Conservation (phyloP, 1,140 invertebrate species). For the Capitella teleta region DNA sequence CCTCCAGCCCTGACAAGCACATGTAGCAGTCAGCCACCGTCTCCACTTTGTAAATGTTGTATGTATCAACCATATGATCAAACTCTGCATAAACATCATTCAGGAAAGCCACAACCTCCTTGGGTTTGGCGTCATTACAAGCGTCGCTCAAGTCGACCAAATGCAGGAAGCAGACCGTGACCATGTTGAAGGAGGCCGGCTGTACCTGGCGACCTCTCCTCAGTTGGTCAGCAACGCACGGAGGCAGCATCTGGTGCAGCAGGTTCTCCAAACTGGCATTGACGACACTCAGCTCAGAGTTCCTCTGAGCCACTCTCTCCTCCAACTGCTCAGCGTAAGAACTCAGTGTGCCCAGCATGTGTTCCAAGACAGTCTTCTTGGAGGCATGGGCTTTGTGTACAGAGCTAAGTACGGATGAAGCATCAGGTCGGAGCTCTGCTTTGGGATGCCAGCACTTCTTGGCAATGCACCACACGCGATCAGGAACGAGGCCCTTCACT, state of each 20-base stretch:
- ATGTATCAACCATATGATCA: slow-evolving; percentile 90
- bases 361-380: background rate
- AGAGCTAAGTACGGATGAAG: background rate
- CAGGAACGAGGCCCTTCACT: background rate
- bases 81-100: slow-evolving; percentile 47
- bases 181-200: background rate
- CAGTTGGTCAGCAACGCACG: background rate
- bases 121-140: background rate
- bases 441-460: background rate
- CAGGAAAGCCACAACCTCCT: background rate
- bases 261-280: background rate
- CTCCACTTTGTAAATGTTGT: slow-evolving; percentile 91
- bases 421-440: background rate
- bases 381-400: background rate
- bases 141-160: background rate
- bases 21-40: background rate
- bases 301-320: background rate
- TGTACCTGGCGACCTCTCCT: background rate
- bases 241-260: slow-evolving; percentile 1
- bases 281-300: background rate
- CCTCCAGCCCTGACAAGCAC: background rate
- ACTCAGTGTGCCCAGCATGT: background rate
- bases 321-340: background rate
- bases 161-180: background rate
- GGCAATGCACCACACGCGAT: background rate